Evolutionary conservation across 2,113 vertebrate species (phyloP), one percentile per base, ranked within the genome.

Genomic region (Cheilinus undulatus): DNA sequence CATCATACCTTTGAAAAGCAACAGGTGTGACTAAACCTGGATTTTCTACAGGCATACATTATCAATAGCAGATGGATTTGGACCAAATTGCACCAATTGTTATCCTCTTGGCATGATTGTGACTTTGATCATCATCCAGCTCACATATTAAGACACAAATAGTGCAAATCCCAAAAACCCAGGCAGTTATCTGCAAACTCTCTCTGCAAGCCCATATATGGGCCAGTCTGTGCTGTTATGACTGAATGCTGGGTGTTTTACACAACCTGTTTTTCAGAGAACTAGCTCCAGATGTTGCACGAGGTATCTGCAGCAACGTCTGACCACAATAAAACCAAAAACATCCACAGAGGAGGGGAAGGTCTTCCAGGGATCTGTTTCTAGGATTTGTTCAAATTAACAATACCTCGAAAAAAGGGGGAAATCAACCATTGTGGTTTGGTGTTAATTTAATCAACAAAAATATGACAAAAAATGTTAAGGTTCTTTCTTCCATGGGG

Each of bases 251-350:
- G 52, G 67, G 59, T 76, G 26, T 66, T 62, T 71, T 52, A 53
- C 26, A 56, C 68, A 61, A 53, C 56, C 46, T 72, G 69, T 28
- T 48, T 49, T 58, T 67, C 36, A 13, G 50, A 74, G 48, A 76
- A 66, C 20, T 43, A 24, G 20, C 50, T 84, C 75, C 78, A 84
- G 70, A 84, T 73, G 65, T 32, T 61, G 43, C 43, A n/a, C 24
- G 11, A 66, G 53, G 46, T 56, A 53, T 82, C 69, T 57, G 23
- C 7, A 42, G 19, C 32, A 50, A 30, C 8, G 26, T 51, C 64
- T 45, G 28, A 75, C 64, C 48, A 73, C 71, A 38, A 68, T 14
- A 34, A 34, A 68, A 68, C n/a, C 3, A 36, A 73, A 63, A 54
- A 46, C 40, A 50, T 52, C 17, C 20, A 19, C 14, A 20, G 13